phyloP scores from a whole-genome alignment of 2,888 invertebrate species.

The Synanthedon vespiformis region DNA sequence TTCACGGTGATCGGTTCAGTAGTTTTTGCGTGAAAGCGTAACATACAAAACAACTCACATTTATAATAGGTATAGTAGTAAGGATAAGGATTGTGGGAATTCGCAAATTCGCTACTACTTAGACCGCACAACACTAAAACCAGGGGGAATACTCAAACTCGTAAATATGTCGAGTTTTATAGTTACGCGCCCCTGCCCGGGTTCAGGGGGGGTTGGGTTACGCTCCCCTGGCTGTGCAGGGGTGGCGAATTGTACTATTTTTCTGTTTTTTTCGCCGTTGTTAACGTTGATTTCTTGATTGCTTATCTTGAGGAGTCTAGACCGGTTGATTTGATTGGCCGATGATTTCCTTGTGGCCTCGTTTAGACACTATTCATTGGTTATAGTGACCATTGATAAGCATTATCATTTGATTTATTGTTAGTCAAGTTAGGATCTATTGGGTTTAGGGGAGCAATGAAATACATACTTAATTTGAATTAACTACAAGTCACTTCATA shows the following conservation, averaged over 20 bases:
- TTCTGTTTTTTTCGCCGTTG: slow-evolving; percentile 25
- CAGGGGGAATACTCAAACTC: slow-evolving; percentile 40
- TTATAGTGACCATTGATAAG: too few species aligned
- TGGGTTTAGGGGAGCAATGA: too few species aligned
- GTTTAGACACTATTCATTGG: too few species aligned
- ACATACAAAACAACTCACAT: too few species aligned
- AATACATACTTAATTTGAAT: too few species aligned
- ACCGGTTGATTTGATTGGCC: neutral
- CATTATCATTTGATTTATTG: too few species aligned
- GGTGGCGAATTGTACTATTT: slow-evolving; percentile 23
- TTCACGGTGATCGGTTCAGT: too few species aligned
- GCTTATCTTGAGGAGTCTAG: slow-evolving; percentile 25
- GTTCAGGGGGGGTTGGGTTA: slow-evolving; percentile 5
- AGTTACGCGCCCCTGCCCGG: slow-evolving; percentile 36
- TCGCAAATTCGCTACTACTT: neutral
- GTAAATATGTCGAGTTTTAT: slow-evolving; percentile 66
- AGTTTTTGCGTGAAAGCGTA: too few species aligned
- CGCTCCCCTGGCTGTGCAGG: slow-evolving; percentile 14
- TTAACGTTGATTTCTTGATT: slow-evolving; percentile 46
- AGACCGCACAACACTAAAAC: slow-evolving; percentile 16
- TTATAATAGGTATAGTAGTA: too few species aligned
- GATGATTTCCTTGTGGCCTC: neutral
- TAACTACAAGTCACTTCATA: too few species aligned
- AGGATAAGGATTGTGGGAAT: too few species aligned
- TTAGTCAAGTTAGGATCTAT: too few species aligned